These are phyloP conservation scores for Epirrhoe tristata DNA, from an alignment of 2,888 invertebrate genomes.

Conservation along the genomic window DNA sequence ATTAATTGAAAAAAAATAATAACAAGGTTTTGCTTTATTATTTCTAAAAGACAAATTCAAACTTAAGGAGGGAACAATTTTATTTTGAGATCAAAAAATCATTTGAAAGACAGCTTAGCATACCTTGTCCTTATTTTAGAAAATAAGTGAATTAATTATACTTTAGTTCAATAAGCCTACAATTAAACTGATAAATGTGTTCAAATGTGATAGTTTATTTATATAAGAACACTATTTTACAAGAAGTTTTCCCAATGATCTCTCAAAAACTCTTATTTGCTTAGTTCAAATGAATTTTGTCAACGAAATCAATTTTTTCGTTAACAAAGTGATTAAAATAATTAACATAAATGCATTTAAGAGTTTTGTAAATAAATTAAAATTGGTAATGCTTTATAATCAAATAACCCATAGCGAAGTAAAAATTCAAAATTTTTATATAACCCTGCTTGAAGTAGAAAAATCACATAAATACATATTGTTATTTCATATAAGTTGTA, in stretches of 20 bases:
- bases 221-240: conserved; percentile 68
- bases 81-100: conserved; percentile 29
- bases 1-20: neutral
- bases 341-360: conserved; percentile 57
- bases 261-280: conserved; percentile 82
- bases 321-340: conserved; percentile 48
- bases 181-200: conserved; percentile 65
- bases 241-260: conserved; percentile 84
- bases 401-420: conserved; percentile 66
- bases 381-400: conserved; percentile 72
- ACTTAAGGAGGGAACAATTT: conserved; percentile 56
- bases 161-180: conserved; percentile 39
- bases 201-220: conserved; percentile 85
- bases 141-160: conserved; percentile 26
- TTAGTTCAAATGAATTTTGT: conserved; percentile 54
- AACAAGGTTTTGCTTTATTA: conserved; percentile 29
- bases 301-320: conserved; percentile 44
- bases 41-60: conserved; percentile 3
- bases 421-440: conserved; percentile 71
- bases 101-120: conserved; percentile 13
- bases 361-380: conserved; percentile 83
- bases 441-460: conserved; percentile 47
- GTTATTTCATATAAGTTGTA: neutral
- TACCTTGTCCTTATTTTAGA: conserved; percentile 24
- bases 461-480: conserved; percentile 3